These are phyloP conservation scores for Drosophila koepferae DNA, from an alignment of 2,888 invertebrate species.

Conservation along the genomic window DNA sequence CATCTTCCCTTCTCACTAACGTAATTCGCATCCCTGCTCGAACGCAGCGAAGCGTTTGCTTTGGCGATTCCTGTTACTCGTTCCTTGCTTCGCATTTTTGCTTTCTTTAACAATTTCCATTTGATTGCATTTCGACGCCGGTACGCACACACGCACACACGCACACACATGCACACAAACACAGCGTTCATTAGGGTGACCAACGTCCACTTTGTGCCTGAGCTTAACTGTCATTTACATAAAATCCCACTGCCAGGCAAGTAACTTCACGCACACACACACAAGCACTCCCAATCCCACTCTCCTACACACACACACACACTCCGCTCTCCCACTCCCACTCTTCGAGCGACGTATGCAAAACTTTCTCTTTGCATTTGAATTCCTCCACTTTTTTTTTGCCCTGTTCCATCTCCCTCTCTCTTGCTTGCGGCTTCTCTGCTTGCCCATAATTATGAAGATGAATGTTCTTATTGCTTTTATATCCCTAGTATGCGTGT, in stretches of 20 bases:
- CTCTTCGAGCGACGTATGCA: slow-evolving; percentile 64
- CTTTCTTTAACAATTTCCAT: slow-evolving; percentile 76
- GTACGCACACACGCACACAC: slow-evolving; percentile 22
- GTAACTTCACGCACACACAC: not conserved
- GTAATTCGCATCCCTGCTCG: slow-evolving; percentile 11
- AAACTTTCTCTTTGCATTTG: slow-evolving; percentile 73
- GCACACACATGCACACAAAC: slow-evolving; percentile 15
- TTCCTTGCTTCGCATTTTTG: slow-evolving; percentile 44
- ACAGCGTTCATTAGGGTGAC: slow-evolving; percentile 69
- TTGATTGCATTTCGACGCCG: slow-evolving; percentile 72
- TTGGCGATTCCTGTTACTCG: slow-evolving; percentile 20
- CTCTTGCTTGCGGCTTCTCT: slow-evolving; percentile 10
- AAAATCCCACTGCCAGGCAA: slow-evolving; percentile 40
- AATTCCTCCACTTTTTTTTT: slow-evolving; percentile 40
- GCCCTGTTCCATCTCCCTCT: not conserved
- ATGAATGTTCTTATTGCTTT: slow-evolving; percentile 79
- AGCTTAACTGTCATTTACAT: slow-evolving; percentile 76
- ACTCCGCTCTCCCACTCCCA: slow-evolving; percentile 19
- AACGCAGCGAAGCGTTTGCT: slow-evolving; percentile 55
- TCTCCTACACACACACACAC: not conserved
- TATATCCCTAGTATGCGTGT: slow-evolving; percentile 61
- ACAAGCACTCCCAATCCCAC: slow-evolving; percentile 1
- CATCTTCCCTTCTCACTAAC: not conserved
- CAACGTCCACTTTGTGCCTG: slow-evolving; percentile 55
- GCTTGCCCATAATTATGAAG: slow-evolving; percentile 73